Evolutionary conservation across 1,140 invertebrate species (phyloP).

Genomic region (Hylyphantes graminicola): DNA sequence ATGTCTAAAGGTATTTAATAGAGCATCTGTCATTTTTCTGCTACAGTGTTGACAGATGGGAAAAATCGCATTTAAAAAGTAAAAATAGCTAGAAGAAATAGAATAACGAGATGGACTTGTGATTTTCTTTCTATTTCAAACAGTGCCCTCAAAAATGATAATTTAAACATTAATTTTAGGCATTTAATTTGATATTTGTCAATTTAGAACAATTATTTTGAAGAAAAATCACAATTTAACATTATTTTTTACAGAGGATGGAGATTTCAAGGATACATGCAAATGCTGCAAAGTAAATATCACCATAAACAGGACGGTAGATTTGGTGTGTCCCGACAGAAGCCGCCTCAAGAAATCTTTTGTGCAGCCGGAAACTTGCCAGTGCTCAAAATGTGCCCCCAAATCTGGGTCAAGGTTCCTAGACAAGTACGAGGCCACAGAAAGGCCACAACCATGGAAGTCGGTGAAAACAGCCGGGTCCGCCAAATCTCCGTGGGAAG

Average conservation of each 20-base stretch:
- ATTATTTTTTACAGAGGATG: constrained; percentile 44
- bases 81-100: too few relatives aligned
- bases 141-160: too few relatives aligned
- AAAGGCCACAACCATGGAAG: background rate
- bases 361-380: constrained; percentile 49
- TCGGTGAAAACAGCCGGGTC: background rate
- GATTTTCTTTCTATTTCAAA: too few relatives aligned
- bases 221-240: background rate
- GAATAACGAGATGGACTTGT: too few relatives aligned
- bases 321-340: constrained; percentile 39
- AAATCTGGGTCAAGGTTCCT: background rate
- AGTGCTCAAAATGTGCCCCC: constrained; percentile 55
- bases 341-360: constrained; percentile 37
- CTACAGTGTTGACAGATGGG: too few relatives aligned
- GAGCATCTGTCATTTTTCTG: too few relatives aligned
- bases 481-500: background rate
- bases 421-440: background rate
- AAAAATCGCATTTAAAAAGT: too few relatives aligned
- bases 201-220: too few relatives aligned
- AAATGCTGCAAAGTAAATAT: constrained; percentile 56
- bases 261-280: constrained; percentile 46
- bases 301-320: constrained; percentile 32
- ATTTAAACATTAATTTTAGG: too few relatives aligned
- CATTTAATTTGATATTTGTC: too few relatives aligned
- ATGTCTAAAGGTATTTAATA: too few relatives aligned